phyloP scores from a whole-genome alignment of 2,797 vertebrate species.

The Crypturellus tataupa region DNA sequence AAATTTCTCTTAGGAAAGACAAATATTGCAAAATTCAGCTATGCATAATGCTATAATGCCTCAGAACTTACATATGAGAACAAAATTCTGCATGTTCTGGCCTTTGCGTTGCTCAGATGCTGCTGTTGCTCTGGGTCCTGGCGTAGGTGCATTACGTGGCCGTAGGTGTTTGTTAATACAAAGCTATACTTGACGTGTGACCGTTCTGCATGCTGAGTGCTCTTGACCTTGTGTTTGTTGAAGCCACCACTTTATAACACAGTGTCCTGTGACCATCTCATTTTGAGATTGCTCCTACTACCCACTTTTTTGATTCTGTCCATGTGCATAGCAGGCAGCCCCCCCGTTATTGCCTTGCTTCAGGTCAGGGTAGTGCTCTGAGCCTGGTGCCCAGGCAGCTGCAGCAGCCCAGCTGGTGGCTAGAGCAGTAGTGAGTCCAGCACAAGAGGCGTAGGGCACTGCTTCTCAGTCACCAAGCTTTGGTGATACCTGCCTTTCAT shows the following conservation, averaged over 20 bases:
- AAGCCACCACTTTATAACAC: not conserved
- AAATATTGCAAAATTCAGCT: not conserved
- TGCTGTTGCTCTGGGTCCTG: not conserved
- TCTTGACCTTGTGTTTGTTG: rapidly evolving
- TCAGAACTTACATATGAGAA: not conserved
- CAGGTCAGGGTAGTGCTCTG: not conserved
- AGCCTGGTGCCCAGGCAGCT: not conserved
- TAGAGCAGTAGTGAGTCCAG: not conserved
- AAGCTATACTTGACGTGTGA: not conserved
- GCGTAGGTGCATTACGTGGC: not conserved
- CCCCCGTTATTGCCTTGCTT: not conserved
- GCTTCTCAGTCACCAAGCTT: not conserved
- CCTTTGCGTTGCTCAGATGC: not conserved
- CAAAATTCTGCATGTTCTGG: not conserved
- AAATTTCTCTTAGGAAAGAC: not conserved
- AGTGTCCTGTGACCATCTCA: rapidly evolving
- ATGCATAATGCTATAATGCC: not conserved
- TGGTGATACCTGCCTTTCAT: not conserved
- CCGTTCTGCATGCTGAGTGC: not conserved
- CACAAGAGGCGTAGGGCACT: not conserved
- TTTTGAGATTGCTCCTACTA: rapidly evolving
- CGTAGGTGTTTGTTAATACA: not conserved
- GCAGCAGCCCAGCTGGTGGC: too few relatives aligned
- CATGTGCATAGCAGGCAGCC: rapidly evolving
- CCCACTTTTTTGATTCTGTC: not conserved